phyloP scores from a whole-genome alignment of 2,888 invertebrate species.

The Pollenia amentaria region DNA sequence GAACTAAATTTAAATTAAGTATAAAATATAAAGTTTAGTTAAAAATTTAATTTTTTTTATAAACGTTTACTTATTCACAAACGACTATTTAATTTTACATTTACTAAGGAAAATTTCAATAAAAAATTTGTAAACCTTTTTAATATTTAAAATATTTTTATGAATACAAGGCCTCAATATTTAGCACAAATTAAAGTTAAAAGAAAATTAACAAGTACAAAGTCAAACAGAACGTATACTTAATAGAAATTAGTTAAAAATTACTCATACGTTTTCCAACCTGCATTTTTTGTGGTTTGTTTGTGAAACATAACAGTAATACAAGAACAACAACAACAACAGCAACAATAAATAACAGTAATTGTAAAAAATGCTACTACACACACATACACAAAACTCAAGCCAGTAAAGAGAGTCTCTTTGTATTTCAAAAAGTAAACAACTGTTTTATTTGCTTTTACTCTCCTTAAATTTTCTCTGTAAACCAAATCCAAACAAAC shows the following conservation, averaged over 20 bases:
- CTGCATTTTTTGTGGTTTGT: neutral
- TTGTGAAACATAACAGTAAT: neutral
- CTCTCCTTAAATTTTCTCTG: neutral
- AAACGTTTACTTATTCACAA: too few species aligned
- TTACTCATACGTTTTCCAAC: neutral
- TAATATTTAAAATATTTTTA: too few species aligned
- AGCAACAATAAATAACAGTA: neutral
- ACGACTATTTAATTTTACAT: too few species aligned
- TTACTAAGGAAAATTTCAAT: too few species aligned
- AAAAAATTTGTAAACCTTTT: too few species aligned
- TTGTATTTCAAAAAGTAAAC: neutral
- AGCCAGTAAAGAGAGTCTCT: neutral
- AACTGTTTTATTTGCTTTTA: neutral
- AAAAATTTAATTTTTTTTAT: too few species aligned
- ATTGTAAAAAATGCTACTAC: neutral
- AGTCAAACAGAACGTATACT: neutral
- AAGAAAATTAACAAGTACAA: neutral
- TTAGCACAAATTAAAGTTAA: too few species aligned
- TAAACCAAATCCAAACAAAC: constrained; percentile 26
- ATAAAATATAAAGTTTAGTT: too few species aligned
- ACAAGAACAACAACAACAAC: neutral
- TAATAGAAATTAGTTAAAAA: neutral
- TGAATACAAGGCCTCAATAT: too few species aligned
- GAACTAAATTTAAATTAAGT: too few species aligned
- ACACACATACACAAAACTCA: neutral